Base-by-base conservation (phyloP, 2,888 invertebrate species). In the Parnassius orleans region DNA sequence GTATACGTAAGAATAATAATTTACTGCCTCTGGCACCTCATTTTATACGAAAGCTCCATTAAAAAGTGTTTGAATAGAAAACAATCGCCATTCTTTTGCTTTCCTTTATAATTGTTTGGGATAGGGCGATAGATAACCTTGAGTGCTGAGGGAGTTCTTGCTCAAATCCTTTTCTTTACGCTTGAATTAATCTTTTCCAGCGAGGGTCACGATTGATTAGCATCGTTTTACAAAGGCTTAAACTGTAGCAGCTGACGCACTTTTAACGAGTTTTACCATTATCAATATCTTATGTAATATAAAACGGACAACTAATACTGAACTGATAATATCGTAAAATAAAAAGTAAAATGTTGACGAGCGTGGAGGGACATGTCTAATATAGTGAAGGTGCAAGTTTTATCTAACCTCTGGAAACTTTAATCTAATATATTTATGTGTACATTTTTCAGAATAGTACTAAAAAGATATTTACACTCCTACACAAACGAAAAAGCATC, bases 131-230 rank as follows among this genome's bases (percentile, higher is more conserved):
- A 24, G 54, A 42, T 15, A 24, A 11, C 51, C 50, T 24, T 10
- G 19, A 12, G 51, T 12, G 24, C 14, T 1, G 7, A 12, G 43
- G 43, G 54, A 14, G 19, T 43, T 54, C 15, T 42, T 42, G 15
- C 54, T 54, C 15, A 11, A 42, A 43, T 42, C 42, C 54, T n/a
- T 14, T 19, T 19, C 19, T 2, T 42, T 54, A 14, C 54, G 42
- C 15, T 54, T 11, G 15, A 43, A 54, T 54, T 54, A 54, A 54
- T 54, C 54, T 54, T 43, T 54, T 54, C 10, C 15, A 10, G 3
- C 42, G 54, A 43, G 48, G 54, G 54, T 41, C 54, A 43, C 54
- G 10, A 44, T 42, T 54, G 54, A 54, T 44, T 54, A 14, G 19
- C 43, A 48, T 48, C 48, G 48, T n/a, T 48, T 48, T 48, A 14